Conservation (phyloP, 2,888 invertebrate species). For the Mallateleia sp. region DNA sequence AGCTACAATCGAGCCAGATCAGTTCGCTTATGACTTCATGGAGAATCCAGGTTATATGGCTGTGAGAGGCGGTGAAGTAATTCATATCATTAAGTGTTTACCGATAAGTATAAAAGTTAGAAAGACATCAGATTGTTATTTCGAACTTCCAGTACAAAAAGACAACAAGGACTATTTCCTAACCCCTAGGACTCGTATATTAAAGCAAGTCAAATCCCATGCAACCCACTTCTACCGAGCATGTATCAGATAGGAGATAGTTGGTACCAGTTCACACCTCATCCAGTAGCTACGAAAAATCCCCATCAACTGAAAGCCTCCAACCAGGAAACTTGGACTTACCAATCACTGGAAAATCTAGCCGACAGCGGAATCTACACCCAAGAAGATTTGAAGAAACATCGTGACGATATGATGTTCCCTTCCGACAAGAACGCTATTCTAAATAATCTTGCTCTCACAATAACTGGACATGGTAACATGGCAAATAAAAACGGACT, state of each 20-base stretch:
- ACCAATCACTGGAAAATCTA: not conserved
- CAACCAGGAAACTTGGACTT: not conserved
- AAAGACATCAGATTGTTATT: conserved; percentile 72
- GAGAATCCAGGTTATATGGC: conserved; percentile 81
- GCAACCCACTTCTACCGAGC: conserved; percentile 68
- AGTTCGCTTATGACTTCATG: conserved; percentile 78
- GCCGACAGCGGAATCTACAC: conserved; percentile 58
- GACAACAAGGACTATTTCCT: conserved; percentile 63
- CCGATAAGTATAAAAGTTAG: conserved; percentile 73
- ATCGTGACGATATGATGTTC: conserved; percentile 44
- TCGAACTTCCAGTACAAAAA: conserved; percentile 7
- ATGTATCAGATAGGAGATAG: conserved; percentile 64
- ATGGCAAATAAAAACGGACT: too few relatives aligned
- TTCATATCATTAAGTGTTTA: conserved; percentile 81
- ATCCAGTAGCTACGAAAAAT: not conserved
- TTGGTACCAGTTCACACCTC: not conserved
- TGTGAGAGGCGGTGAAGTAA: conserved; percentile 75
- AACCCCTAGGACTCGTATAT: conserved; percentile 75
- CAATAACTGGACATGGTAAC: too few relatives aligned
- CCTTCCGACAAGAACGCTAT: not conserved
- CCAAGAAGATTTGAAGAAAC: conserved; percentile 22
- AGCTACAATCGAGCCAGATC: conserved; percentile 78
- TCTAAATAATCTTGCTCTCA: not conserved
- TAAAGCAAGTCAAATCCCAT: conserved; percentile 63
- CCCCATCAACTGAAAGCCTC: conserved; percentile 22